These are phyloP conservation scores for Strix occidentalis DNA, from an alignment of 2,797 vertebrate species.

Conservation along the genomic window DNA sequence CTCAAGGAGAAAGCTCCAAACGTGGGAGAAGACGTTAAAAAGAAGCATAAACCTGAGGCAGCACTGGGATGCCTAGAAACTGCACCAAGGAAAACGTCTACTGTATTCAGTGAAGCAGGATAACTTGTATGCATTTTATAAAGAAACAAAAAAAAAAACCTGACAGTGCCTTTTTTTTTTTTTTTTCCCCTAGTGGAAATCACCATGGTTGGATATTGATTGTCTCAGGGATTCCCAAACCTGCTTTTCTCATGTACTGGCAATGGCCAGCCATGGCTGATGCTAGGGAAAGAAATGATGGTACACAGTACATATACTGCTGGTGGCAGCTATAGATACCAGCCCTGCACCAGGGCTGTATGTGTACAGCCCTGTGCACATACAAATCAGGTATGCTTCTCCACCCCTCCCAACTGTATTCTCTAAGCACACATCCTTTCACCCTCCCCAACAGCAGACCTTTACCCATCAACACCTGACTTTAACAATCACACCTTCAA, in stretches of 20 bases:
- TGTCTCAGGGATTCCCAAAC: not conserved
- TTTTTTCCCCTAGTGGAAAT: not conserved
- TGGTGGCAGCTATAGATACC: not conserved
- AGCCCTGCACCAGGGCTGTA: not conserved
- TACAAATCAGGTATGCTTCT: not conserved
- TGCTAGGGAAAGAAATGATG: too few relatives aligned
- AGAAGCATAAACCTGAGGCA: not conserved
- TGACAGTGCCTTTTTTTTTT: fast-evolving
- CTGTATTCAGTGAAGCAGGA: not conserved
- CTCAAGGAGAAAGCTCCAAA: not conserved
- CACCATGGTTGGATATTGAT: not conserved
- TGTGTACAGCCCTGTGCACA: too few relatives aligned
- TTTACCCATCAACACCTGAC: not conserved
- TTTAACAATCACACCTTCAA: not conserved
- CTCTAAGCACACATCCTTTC: not conserved
- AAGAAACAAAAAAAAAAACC: not conserved
- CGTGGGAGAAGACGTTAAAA: not conserved
- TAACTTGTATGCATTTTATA: not conserved
- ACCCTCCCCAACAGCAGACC: fast-evolving
- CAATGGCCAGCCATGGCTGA: not conserved
- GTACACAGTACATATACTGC: not conserved
- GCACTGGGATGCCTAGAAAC: not conserved
- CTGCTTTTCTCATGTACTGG: not conserved
- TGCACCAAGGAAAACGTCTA: not conserved
- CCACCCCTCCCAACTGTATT: not conserved